A percentile compares a stretch with the other conserved stretches of the same genome.
Conservation (phyloP, 2,113 vertebrate genomes). For the Xenopus borealis region DNA sequence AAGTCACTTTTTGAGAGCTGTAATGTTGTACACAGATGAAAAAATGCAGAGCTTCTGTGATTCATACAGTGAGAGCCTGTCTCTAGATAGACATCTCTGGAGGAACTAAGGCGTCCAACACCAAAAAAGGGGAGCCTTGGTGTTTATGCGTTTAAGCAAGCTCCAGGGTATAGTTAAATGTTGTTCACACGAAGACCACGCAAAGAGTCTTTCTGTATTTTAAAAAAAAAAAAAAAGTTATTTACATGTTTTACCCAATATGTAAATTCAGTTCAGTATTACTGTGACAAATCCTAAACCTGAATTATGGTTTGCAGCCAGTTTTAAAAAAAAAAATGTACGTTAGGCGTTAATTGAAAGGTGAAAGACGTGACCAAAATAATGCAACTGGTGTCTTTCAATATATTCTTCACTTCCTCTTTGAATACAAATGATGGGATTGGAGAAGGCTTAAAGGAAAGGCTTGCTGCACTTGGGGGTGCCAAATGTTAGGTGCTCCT, state of each 20-base stretch:
- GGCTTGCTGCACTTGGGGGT: too few species aligned
- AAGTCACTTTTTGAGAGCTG: slow-evolving; percentile 42
- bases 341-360: too few species aligned
- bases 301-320: slow-evolving; percentile 29
- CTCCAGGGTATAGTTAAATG: slow-evolving; percentile 37
- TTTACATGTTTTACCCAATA: neutral
- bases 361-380: too few species aligned
- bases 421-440: too few species aligned
- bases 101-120: slow-evolving; percentile 47
- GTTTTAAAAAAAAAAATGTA: neutral
- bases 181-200: slow-evolving; percentile 37
- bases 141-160: slow-evolving; percentile 39
- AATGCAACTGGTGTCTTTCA: too few species aligned
- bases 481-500: too few species aligned
- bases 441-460: too few species aligned
- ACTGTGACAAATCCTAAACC: slow-evolving; percentile 28
- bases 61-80: slow-evolving; percentile 18
- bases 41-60: slow-evolving; percentile 22
- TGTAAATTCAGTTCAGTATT: slow-evolving; percentile 26
- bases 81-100: slow-evolving; percentile 32
- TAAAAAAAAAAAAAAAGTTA: slow-evolving; percentile 1
- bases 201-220: slow-evolving; percentile 33
- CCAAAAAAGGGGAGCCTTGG: slow-evolving; percentile 41
- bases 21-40: slow-evolving; percentile 32
- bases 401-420: too few species aligned